Evolutionary conservation across 2,113 vertebrate genomes (phyloP).

Genomic region (Enhydra lutris): DNA sequence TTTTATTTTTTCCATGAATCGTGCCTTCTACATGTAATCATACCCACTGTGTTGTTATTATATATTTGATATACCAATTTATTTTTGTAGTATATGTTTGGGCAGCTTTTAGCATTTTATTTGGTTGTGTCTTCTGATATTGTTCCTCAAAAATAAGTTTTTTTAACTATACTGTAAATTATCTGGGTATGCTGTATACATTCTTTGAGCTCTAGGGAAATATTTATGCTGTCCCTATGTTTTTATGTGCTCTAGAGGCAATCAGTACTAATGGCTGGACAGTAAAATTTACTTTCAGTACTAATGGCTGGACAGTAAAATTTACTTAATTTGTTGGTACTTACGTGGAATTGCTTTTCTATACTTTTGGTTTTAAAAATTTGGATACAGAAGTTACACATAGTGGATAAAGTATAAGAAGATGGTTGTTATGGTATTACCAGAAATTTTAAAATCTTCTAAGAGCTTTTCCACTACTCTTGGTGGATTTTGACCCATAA

Average conservation of each 20-base stretch:
- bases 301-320: background rate
- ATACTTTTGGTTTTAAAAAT: background rate
- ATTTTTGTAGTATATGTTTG: background rate
- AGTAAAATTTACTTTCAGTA: background rate
- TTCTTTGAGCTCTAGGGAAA: background rate
- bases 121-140: background rate
- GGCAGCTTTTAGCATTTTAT: constrained; percentile 17
- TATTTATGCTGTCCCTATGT: background rate
- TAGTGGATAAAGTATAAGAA: background rate
- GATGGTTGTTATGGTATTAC: background rate
- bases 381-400: background rate
- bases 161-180: background rate
- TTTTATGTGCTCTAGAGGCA: background rate
- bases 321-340: background rate
- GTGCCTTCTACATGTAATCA: background rate
- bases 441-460: background rate
- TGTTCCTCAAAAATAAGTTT: background rate
- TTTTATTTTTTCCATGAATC: background rate
- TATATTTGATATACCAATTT: background rate
- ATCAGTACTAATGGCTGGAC: background rate
- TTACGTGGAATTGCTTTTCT: constrained; percentile 7
- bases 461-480: background rate
- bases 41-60: background rate
- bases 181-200: background rate
- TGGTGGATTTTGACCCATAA: background rate